Evolutionary conservation across 2,888 invertebrate genomes (phyloP).

Genomic region (Malacosoma neustria): DNA sequence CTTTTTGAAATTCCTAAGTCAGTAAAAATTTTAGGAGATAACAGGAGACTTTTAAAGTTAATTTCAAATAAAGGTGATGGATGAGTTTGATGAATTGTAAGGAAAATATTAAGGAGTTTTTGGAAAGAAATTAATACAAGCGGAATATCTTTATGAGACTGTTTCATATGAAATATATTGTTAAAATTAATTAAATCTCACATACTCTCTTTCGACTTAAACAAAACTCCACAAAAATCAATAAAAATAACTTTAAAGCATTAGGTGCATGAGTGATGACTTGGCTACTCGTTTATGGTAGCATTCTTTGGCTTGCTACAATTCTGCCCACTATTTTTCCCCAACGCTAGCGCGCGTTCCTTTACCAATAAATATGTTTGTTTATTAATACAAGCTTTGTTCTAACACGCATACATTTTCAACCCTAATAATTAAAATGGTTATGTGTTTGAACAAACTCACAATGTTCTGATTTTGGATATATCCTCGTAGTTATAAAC

Average conservation of each 20-base stretch:
- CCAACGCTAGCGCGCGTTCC: constrained; percentile 12
- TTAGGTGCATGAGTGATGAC: constrained; percentile 63
- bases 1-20: no score
- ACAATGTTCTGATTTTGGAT: no score
- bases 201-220: neutral
- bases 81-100: constrained; percentile 65
- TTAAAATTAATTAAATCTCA: constrained; percentile 13
- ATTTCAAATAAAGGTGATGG: constrained; percentile 33
- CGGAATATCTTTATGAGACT: constrained; percentile 35
- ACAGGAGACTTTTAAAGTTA: constrained; percentile 39
- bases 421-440: no score
- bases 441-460: no score
- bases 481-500: no score
- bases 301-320: constrained; percentile 62
- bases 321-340: constrained; percentile 14
- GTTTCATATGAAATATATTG: constrained; percentile 27
- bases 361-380: constrained; percentile 23
- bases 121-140: constrained; percentile 42
- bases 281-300: constrained; percentile 44
- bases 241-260: constrained; percentile 62
- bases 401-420: no score
- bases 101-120: constrained; percentile 60
- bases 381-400: constrained; percentile 23
- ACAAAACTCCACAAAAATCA: constrained; percentile 17
- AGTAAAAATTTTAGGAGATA: constrained; percentile 37